Conservation (phyloP, 1,140 invertebrate genomes). For the Drosophila baimaii region DNA sequence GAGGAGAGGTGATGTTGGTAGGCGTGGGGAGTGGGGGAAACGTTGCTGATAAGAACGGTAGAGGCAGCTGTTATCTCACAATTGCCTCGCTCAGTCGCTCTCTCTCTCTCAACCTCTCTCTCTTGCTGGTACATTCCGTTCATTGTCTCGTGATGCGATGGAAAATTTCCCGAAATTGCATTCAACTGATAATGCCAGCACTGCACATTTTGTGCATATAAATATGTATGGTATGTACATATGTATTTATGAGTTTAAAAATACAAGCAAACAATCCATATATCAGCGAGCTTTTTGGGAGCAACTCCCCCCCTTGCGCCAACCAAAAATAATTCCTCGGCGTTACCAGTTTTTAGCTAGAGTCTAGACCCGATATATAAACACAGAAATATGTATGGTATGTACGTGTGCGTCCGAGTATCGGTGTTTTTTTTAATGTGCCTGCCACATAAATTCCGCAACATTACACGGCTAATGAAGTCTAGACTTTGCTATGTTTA, state of each 20-base stretch:
- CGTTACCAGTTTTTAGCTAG: constrained; percentile 34
- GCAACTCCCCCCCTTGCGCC: constrained; percentile 7
- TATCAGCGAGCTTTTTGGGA: constrained; percentile 14
- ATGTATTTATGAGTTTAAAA: constrained; percentile 24
- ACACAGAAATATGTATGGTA: constrained; percentile 10
- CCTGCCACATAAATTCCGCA: constrained; percentile 80
- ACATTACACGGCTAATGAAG: constrained; percentile 78
- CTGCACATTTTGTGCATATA: constrained; percentile 50
- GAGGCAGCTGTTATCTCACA: constrained; percentile 45
- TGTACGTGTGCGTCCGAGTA: constrained; percentile 7
- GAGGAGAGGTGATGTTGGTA: constrained; percentile 5
- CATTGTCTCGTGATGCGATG: constrained; percentile 64
- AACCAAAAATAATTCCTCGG: background rate
- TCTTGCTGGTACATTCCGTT: constrained; percentile 25
- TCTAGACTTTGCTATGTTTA: constrained; percentile 64
- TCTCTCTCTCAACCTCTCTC: background rate
- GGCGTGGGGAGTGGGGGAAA: background rate
- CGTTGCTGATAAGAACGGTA: constrained; percentile 45
- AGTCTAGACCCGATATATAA: constrained; percentile 30
- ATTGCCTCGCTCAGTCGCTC: constrained; percentile 6
- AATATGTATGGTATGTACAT: constrained; percentile 17
- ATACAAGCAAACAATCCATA: constrained; percentile 1
- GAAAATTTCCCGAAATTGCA: constrained; percentile 76
- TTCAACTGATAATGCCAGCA: constrained; percentile 60
- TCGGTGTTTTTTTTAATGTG: constrained; percentile 68